Evolutionary conservation across 2,888 invertebrate genomes (phyloP), one percentile per base, ranked within the genome.

Genomic region (Andrena trimmerana): DNA sequence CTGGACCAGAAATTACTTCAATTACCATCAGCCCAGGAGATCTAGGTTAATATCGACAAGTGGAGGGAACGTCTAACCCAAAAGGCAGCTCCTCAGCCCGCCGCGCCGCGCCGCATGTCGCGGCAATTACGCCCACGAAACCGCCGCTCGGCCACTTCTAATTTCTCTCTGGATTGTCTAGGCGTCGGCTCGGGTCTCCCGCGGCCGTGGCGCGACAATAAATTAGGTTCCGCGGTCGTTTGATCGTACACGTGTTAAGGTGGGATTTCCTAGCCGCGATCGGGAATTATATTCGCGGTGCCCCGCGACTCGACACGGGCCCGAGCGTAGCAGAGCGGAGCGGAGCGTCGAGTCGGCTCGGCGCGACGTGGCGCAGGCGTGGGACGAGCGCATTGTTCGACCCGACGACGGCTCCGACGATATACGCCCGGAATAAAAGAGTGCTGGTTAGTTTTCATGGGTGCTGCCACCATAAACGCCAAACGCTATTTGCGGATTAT

Each of bases 61-160:
- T 42, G 20, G 6, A 33, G 62, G 33, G 31, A 10, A 20, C 50
- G 16, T n/a, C 7, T n/a, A 31, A 31, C 31, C 24, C 59, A 29
- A 33, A 59, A 27, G 27, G 4, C 50, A 10, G 73, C 29, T n/a
- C 48, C 6, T 33, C 59, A 8, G 2, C 6, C 10, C 52, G 50
- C n/a, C 5, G 13, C 48, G 50, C 20, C 16, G 16, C 63, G 75
- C 7, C 10, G 52, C 74, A 66, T 75, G 81, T 86, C 82, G 71
- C 82, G 48, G 82, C 84, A 88, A 88, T 87, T 87, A 87, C 86
- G 88, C 86, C 88, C 73, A 88, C 86, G 75, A 83, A 75, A 76
- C 50, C 78, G 48, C 8, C 42, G 62, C 29, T 20, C 75, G 60
- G n/a, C 60, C 68, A 50, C 24, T 77, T 86, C 57, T 88, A 88